phyloP scores from a whole-genome alignment of 2,888 invertebrate genomes.

The Bugulina stolonifera region DNA sequence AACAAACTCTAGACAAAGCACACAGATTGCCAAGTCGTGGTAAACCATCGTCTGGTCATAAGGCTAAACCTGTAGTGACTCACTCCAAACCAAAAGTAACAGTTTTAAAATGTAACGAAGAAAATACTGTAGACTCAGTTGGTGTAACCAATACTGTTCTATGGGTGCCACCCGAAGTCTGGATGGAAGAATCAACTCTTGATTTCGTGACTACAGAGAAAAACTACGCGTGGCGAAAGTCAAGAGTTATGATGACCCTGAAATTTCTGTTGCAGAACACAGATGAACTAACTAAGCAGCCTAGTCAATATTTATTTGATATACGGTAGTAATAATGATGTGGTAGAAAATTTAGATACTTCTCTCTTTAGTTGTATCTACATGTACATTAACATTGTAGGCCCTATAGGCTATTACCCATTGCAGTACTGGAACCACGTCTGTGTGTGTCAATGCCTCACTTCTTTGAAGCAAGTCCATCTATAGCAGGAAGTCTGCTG shows the following conservation, averaged over 20 bases:
- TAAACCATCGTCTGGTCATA: too few relatives aligned
- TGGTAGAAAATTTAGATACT: too few relatives aligned
- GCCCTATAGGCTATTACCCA: too few relatives aligned
- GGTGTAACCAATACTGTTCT: too few relatives aligned
- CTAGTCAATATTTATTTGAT: slow-evolving; percentile 10
- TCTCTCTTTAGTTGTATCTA: too few relatives aligned
- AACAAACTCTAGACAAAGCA: neutral
- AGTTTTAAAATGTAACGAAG: neutral
- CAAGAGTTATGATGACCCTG: neutral
- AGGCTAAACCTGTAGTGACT: neutral
- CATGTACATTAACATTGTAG: too few relatives aligned
- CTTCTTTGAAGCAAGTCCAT: too few relatives aligned
- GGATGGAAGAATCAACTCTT: neutral
- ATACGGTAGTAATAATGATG: neutral
- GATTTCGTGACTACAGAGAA: neutral
- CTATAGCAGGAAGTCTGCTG: too few relatives aligned
- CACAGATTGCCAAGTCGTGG: neutral
- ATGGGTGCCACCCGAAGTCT: slow-evolving; percentile 1
- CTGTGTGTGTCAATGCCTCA: too few relatives aligned
- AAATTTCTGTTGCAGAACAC: neutral
- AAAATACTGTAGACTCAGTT: neutral
- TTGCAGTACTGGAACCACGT: too few relatives aligned
- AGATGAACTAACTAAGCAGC: neutral
- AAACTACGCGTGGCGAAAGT: slow-evolving; percentile 8
- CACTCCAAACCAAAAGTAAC: neutral